phyloP scores from a whole-genome alignment of 2,113 vertebrate genomes.

The Tachysurus fulvidraco region DNA sequence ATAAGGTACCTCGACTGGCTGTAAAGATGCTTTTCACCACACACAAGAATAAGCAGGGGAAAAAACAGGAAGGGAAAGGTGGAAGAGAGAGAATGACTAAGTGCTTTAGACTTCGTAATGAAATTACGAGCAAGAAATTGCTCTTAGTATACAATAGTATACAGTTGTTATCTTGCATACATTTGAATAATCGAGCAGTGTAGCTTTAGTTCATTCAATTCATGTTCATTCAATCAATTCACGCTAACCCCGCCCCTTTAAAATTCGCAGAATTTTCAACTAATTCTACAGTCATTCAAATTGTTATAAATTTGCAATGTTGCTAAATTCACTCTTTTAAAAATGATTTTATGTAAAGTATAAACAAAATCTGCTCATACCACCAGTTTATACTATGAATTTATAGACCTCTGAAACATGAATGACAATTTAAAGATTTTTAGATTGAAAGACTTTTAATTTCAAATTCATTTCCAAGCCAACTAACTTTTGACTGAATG shows the following conservation, averaged over 20 bases:
- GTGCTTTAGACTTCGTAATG: background rate
- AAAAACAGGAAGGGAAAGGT: slow-evolving; percentile 30
- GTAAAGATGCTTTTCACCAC: slow-evolving; percentile 47
- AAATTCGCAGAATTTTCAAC: background rate
- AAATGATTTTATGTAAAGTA: background rate
- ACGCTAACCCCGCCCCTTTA: background rate
- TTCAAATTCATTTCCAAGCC: background rate
- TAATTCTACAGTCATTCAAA: background rate
- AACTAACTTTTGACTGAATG: background rate
- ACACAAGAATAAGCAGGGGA: slow-evolving; percentile 43
- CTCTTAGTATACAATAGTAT: background rate
- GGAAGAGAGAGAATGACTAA: background rate
- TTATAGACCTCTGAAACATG: background rate
- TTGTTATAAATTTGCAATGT: background rate
- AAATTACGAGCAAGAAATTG: background rate
- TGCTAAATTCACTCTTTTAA: background rate
- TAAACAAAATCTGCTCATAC: background rate
- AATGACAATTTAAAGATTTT: background rate
- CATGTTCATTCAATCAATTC: background rate
- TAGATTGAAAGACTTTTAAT: background rate
- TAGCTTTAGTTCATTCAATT: background rate
- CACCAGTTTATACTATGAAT: background rate
- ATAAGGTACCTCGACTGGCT: slow-evolving; percentile 55
- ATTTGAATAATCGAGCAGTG: background rate
- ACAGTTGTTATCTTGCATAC: background rate